These are phyloP conservation scores for Ecliptopera silaceata DNA, from an alignment of 2,888 invertebrate species.

Conservation along the genomic window DNA sequence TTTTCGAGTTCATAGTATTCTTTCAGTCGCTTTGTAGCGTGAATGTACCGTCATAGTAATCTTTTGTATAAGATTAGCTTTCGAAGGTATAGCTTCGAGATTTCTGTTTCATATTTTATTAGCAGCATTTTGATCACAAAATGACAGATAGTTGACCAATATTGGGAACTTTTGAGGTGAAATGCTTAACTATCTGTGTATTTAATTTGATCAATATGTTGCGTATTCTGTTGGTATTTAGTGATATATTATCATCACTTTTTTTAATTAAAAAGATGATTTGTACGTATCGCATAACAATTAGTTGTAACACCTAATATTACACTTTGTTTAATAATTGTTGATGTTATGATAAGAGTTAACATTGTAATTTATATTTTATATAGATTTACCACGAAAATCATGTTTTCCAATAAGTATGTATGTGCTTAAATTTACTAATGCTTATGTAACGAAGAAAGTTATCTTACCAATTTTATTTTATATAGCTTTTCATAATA, in stretches of 20 bases:
- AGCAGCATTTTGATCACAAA: slow-evolving; percentile 33
- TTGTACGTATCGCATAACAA: slow-evolving; percentile 53
- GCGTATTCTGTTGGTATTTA: slow-evolving; percentile 23
- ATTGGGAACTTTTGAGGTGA: background rate
- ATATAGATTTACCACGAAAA: slow-evolving; percentile 46
- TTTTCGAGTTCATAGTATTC: slow-evolving; percentile 35
- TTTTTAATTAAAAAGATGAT: slow-evolving; percentile 44
- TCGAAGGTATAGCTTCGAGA: slow-evolving; percentile 63
- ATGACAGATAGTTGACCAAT: slow-evolving; percentile 28
- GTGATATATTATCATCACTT: slow-evolving; percentile 36
- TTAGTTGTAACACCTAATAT: slow-evolving; percentile 57
- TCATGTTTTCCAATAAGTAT: slow-evolving; percentile 46
- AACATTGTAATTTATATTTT: slow-evolving; percentile 56
- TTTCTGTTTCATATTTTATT: slow-evolving; percentile 34
- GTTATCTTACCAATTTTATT: slow-evolving; percentile 42
- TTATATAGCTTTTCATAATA: slow-evolving; percentile 41
- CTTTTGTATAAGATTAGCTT: slow-evolving; percentile 74
- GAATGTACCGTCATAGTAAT: slow-evolving; percentile 73
- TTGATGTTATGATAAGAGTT: slow-evolving; percentile 58
- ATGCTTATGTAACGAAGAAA: slow-evolving; percentile 55
- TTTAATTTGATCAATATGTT: slow-evolving; percentile 11
- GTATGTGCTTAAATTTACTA: slow-evolving; percentile 41
- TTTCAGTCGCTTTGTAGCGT: slow-evolving; percentile 47
- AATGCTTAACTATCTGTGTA: slow-evolving; percentile 25
- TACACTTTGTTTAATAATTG: slow-evolving; percentile 56